Percentiles rank a stretch among this genome's conserved stretches.
phyloP scores from a whole-genome alignment of 2,797 vertebrate genomes.

The Anomalospiza imberbis region DNA sequence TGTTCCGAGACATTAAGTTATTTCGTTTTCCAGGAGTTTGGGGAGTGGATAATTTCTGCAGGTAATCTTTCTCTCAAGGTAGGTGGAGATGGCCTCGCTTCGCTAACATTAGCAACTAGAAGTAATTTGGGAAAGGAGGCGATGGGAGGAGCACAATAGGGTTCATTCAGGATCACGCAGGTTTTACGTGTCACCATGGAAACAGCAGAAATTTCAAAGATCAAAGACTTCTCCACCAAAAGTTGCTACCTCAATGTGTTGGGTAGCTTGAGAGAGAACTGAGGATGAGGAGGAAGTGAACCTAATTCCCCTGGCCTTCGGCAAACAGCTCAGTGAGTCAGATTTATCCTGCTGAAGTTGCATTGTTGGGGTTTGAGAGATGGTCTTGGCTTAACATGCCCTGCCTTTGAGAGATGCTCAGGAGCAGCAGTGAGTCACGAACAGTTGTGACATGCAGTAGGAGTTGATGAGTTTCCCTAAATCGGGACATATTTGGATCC shows the following conservation, averaged over 20 bases:
- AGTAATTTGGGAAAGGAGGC: conserved; percentile 16
- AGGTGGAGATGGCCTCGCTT: not conserved
- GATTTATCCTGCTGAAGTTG: not conserved
- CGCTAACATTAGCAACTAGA: not conserved
- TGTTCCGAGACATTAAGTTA: not conserved
- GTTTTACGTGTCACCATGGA: not conserved
- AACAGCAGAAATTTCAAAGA: conserved; percentile 32
- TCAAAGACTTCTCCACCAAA: conserved; percentile 49
- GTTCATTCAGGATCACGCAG: conserved; percentile 1
- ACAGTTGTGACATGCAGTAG: rapidly evolving
- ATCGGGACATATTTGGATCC: not conserved
- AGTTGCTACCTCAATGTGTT: conserved; percentile 1
- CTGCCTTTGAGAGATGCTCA: not conserved
- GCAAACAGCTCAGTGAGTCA: not conserved
- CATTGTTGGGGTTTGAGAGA: not conserved
- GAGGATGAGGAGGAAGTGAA: not conserved
- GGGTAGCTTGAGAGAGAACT: not conserved
- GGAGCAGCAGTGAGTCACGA: not conserved
- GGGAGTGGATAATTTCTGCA: not conserved
- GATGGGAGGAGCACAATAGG: not conserved
- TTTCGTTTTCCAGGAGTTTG: conserved; percentile 7
- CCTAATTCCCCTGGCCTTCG: not conserved
- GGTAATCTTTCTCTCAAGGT: conserved; percentile 1
- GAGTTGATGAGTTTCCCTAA: not conserved
- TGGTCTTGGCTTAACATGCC: not conserved